Evolutionary conservation across 1,140 invertebrate species (phyloP), one percentile per base, ranked within the genome.

Genomic region (Cydia strobilella): DNA sequence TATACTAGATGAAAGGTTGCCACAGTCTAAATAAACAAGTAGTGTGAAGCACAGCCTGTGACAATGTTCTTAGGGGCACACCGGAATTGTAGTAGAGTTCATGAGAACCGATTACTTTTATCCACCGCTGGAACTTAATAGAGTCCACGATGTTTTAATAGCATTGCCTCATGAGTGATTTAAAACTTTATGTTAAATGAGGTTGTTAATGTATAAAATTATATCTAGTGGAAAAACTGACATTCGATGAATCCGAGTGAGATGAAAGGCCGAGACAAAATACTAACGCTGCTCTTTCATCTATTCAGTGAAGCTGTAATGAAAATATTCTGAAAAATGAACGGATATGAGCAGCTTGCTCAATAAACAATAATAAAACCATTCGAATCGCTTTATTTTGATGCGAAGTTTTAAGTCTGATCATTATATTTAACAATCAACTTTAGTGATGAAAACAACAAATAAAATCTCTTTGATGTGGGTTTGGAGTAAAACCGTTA

Each of bases 21-120:
- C 82, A 86, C 82, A 89, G 88, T 86, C 90, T 89, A 91, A 92
- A 92, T 91, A 92, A 92, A 92, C 87, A 92, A 86, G 89, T 85
- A 80, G 84, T 89, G 84, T 85, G 86, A 86, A 84, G 82, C 82
- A 78, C 80, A 80, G 79, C 81, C 83, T 87, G 76, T 80, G 15
- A 83, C 82, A 83, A 83, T 83, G 86, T 83, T 84, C 84, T 90
- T 87, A 86, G 35, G 85, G 82, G 82, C 82, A 80, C 79, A 59
- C 79, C 82, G 76, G 82, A 86, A 82, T 89, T 82, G 87, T 88
- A 87, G 83, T 82, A 82, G 83, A 84, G 84, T 90, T 89, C 84
- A 83, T 84, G 82, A 84, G 86, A 90, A 89, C 81, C 82, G 78
- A 88, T 86, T 83, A 85, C 81, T 86, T 82, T 83, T 79, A 80